Conservation (phyloP, 2,888 invertebrate species). For the Ctena decussata region DNA sequence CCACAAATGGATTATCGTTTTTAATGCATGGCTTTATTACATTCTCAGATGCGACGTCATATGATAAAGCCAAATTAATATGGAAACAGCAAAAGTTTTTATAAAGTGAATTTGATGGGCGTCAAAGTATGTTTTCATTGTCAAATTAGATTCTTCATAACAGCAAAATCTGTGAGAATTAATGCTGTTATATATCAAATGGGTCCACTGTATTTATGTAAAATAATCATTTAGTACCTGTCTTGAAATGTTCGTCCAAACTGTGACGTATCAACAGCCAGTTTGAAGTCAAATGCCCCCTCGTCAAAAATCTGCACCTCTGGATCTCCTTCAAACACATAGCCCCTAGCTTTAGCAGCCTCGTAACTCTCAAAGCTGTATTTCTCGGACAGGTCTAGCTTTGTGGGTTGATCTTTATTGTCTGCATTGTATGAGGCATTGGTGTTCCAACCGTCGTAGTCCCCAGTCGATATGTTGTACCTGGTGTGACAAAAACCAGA, state of each 20-base stretch:
- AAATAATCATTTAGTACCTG: too few relatives aligned
- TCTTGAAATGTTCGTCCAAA: constrained; percentile 86
- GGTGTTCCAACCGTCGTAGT: constrained; percentile 85
- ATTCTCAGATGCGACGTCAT: too few relatives aligned
- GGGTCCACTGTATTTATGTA: too few relatives aligned
- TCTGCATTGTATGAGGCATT: constrained; percentile 69
- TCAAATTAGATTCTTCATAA: too few relatives aligned
- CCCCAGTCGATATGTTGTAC: constrained; percentile 86
- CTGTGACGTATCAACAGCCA: constrained; percentile 86
- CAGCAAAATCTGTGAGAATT: too few relatives aligned
- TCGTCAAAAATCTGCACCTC: constrained; percentile 84
- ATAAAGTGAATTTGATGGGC: too few relatives aligned
- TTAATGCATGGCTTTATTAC: too few relatives aligned
- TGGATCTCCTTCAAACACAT: constrained; percentile 84
- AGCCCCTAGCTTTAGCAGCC: constrained; percentile 80
- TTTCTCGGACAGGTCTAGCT: constrained; percentile 74
- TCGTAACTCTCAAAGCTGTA: constrained; percentile 74
- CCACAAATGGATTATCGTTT: too few relatives aligned
- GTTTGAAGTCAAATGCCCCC: constrained; percentile 76
- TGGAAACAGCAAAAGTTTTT: too few relatives aligned
- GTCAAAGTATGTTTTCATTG: too few relatives aligned
- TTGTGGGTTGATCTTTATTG: constrained; percentile 59
- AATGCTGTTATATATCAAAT: too few relatives aligned
- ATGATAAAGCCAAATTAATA: too few relatives aligned
- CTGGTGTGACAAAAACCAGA: constrained; percentile 56